Conservation (phyloP, 1,140 invertebrate species). For the Anastrepha obliqua region DNA sequence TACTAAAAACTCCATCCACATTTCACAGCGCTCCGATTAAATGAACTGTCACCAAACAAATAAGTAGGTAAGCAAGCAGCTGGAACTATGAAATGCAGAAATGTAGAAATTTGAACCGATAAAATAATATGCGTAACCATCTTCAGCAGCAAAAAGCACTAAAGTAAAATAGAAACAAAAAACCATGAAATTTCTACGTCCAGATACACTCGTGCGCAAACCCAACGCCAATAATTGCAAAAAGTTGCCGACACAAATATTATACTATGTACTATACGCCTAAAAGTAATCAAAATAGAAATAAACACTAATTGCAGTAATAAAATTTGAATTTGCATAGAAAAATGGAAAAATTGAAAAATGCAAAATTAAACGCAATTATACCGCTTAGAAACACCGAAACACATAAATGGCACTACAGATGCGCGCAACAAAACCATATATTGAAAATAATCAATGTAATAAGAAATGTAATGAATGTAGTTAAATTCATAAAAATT, state of each 20-base stretch:
- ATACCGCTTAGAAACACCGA: background rate
- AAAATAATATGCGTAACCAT: too few relatives aligned
- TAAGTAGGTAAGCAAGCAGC: too few relatives aligned
- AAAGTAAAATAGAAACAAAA: background rate
- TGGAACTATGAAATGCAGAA: too few relatives aligned
- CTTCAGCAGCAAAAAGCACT: background rate
- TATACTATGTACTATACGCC: too few relatives aligned
- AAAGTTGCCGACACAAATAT: too few relatives aligned
- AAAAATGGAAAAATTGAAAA: background rate
- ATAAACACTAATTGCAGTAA: too few relatives aligned
- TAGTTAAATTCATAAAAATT: background rate
- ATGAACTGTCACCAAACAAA: too few relatives aligned
- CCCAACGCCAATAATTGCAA: background rate
- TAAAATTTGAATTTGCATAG: too few relatives aligned
- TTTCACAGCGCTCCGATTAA: background rate
- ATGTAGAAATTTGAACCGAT: too few relatives aligned
- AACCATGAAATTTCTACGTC: constrained; percentile 9
- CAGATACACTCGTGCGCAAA: background rate
- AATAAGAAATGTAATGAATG: too few relatives aligned
- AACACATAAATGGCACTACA: background rate
- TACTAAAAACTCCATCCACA: constrained; percentile 12
- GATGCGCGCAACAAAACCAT: background rate
- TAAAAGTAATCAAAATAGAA: too few relatives aligned
- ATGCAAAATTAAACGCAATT: background rate
- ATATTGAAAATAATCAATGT: background rate